These are phyloP conservation scores for Megathymus violae DNA, from an alignment of 1,140 invertebrate species.

Conservation along the genomic window DNA sequence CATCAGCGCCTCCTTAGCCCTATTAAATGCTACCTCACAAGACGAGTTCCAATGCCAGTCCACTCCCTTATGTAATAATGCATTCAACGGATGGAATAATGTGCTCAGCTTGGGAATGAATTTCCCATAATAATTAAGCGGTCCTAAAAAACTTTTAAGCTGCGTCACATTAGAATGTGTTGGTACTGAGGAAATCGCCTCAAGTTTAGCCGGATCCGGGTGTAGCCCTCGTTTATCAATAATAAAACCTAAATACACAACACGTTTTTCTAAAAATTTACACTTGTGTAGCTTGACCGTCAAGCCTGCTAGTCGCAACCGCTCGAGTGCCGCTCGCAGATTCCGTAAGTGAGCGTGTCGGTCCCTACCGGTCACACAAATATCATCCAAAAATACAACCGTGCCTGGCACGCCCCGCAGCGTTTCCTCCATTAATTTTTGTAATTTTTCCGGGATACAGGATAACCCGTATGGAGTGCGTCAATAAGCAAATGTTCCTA, in stretches of 20 bases:
- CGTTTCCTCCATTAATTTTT: slow-evolving; percentile 55
- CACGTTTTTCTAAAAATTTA: too few species aligned
- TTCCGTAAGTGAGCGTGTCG: too few species aligned
- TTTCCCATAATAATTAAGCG: slow-evolving; percentile 53
- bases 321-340: too few species aligned
- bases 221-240: slow-evolving; percentile 39
- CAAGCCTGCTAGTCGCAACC: too few species aligned
- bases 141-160: slow-evolving; percentile 47
- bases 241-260: slow-evolving; percentile 45
- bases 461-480: slow-evolving; percentile 52
- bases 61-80: slow-evolving; percentile 40
- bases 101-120: slow-evolving; percentile 47
- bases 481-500: slow-evolving; percentile 50
- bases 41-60: slow-evolving; percentile 38
- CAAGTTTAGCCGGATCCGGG: slow-evolving; percentile 36
- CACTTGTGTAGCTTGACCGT: too few species aligned
- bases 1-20: slow-evolving; percentile 28
- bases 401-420: slow-evolving; percentile 35
- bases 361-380: slow-evolving; percentile 51
- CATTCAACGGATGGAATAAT: slow-evolving; percentile 44
- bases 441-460: slow-evolving; percentile 58
- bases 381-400: slow-evolving; percentile 52
- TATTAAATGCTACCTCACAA: slow-evolving; percentile 36
- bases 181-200: slow-evolving; percentile 39
- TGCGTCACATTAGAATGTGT: slow-evolving; percentile 40